Evolutionary conservation across 2,113 vertebrate species (phyloP).

Genomic region (Coracopsis vasa): DNA sequence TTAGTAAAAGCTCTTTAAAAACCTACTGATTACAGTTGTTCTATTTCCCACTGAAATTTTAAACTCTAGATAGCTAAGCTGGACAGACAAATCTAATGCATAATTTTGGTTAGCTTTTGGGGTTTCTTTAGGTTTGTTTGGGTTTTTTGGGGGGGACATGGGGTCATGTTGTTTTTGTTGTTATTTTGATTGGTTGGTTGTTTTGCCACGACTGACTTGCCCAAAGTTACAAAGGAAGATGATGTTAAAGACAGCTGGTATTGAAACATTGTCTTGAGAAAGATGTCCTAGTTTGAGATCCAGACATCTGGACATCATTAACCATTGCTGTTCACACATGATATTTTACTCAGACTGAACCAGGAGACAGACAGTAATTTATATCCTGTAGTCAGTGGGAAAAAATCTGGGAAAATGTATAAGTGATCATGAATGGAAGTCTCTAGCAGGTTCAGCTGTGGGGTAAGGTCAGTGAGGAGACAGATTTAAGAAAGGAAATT

Average conservation of each 20-base stretch:
- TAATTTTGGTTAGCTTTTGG: background rate
- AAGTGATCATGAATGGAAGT: background rate
- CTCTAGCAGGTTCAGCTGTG: background rate
- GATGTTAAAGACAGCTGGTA: background rate
- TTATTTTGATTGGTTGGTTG: background rate
- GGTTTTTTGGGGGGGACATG: background rate
- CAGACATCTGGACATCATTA: constrained; percentile 51
- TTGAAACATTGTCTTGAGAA: background rate
- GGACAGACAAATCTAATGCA: background rate
- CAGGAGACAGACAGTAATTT: background rate
- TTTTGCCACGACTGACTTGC: background rate
- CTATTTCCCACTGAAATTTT: background rate
- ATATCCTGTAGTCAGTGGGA: background rate
- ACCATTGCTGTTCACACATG: background rate
- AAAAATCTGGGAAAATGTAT: background rate
- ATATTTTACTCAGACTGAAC: constrained; percentile 21
- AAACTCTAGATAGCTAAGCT: background rate
- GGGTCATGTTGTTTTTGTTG: background rate
- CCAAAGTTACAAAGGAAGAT: background rate
- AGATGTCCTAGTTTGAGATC: background rate
- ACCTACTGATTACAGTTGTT: background rate
- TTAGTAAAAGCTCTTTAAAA: background rate
- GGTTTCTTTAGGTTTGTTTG: background rate
- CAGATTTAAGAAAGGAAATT: constrained; percentile 18
- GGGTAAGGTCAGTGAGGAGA: background rate